Evolutionary conservation across 2,113 vertebrate genomes (phyloP), one percentile per base, ranked within the genome.

Genomic region (Xiphophorus hellerii): DNA sequence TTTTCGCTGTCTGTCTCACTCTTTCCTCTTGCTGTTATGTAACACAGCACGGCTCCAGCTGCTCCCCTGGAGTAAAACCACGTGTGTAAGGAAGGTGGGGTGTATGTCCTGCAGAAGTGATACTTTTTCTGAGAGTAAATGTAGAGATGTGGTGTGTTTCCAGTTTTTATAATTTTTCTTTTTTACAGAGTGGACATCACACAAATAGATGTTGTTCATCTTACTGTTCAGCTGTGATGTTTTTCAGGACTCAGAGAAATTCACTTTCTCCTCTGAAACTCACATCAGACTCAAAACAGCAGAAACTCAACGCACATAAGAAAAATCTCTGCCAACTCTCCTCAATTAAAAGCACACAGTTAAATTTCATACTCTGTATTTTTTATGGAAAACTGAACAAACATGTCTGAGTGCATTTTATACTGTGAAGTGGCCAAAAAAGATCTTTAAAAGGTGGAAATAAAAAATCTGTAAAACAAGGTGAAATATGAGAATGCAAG

Each of bases 341-440:
- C 79, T 58, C 69, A 74, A 77, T 22, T 70, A 86, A 35, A 90
- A 91, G 91, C 88, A 92, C 89, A 91, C 79, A 84, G 86, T 92
- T 86, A 60, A 82, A 80, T 81, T 84, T 69, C 78, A 82, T 79
- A 71, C 85, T 85, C 84, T 92, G 90, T 89, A 88, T 82, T 75
- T 82, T 30, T 81, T 79, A 82, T 90, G 81, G 83, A 76, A 68
- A 71, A 66, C 54, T 3, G 30, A 80, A 77, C 76, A 80, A 81
- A 87, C 29, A 11, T 65, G 71, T 78, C 31, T 74, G 67, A 69
- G 81, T 86, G 77, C 58, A 80, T 88, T 80, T 80, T 86, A 87
- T 30, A 11, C 30, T 75, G 84, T 76, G 17, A 78, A 86, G 84
- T 82, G 74, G 75, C 77, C 82, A 82, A 89, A 89, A 88, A 62